Percentiles rank a stretch among this genome's conserved stretches.
These are phyloP conservation scores for Trypoxylus dichotomus DNA, from an alignment of 1,140 invertebrate species.

Conservation along the genomic window DNA sequence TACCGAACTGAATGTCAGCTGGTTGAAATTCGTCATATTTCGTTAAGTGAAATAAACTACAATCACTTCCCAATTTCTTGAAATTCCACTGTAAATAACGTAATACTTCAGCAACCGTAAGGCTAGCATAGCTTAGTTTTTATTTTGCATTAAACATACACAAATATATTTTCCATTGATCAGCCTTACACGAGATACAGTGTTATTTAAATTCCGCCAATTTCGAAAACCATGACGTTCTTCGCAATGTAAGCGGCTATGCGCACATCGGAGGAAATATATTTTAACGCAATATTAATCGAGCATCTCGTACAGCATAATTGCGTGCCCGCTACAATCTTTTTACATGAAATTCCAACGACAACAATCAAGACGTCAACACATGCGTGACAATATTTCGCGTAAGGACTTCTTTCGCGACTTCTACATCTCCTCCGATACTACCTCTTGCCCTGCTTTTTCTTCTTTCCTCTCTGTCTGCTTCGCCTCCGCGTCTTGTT, in stretches of 20 bases:
- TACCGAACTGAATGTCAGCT: too few relatives aligned
- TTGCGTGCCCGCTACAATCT: neutral
- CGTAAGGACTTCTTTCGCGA: conserved; percentile 24
- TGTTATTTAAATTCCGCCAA: too few relatives aligned
- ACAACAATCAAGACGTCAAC: conserved; percentile 33
- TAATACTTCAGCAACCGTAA: too few relatives aligned
- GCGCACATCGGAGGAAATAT: neutral
- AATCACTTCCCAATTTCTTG: too few relatives aligned
- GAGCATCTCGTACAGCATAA: neutral
- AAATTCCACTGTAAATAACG: too few relatives aligned
- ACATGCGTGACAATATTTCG: conserved; percentile 35
- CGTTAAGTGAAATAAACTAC: too few relatives aligned
- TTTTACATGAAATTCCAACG: conserved; percentile 17
- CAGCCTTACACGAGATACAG: too few relatives aligned
- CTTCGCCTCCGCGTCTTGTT: neutral
- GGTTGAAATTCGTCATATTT: too few relatives aligned
- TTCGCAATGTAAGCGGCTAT: neutral
- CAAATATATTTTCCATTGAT: too few relatives aligned
- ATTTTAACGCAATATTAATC: conserved; percentile 13
- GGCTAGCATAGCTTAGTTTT: too few relatives aligned
- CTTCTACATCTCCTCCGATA: neutral
- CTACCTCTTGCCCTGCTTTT: neutral
- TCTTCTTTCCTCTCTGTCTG: neutral
- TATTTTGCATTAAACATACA: too few relatives aligned
- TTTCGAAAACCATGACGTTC: too few relatives aligned